These are phyloP conservation scores for Malurus cyaneus DNA, from an alignment of 2,113 vertebrate species.

Conservation along the genomic window DNA sequence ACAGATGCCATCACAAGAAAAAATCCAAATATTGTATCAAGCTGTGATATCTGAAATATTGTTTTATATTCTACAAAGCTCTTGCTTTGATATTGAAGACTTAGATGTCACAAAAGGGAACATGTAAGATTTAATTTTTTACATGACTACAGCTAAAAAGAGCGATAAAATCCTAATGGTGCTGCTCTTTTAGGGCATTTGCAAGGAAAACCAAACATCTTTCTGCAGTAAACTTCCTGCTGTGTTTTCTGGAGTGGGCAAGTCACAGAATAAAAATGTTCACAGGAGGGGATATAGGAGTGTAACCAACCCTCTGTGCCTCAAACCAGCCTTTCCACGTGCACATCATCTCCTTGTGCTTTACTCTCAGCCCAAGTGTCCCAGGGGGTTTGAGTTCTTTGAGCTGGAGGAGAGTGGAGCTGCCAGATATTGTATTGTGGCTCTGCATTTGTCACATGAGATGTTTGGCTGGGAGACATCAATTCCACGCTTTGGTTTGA, in stretches of 20 bases:
- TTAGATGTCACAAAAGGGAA: neutral
- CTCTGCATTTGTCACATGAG: constrained; percentile 10
- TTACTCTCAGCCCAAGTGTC: neutral
- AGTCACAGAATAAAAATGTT: neutral
- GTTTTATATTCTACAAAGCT: neutral
- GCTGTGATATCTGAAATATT: neutral
- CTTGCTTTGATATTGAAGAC: neutral
- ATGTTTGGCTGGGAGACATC: neutral
- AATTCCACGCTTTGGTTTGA: too few relatives aligned
- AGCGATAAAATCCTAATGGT: neutral
- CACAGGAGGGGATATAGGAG: neutral
- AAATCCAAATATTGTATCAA: neutral
- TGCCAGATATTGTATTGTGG: neutral
- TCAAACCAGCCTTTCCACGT: neutral
- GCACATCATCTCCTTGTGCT: neutral
- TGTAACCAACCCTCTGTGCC: neutral
- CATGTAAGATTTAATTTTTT: neutral
- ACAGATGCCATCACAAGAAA: neutral
- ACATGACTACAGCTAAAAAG: neutral
- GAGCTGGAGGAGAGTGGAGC: neutral
- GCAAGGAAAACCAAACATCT: neutral
- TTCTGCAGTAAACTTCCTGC: neutral
- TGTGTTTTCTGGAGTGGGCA: neutral
- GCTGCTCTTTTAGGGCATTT: neutral
- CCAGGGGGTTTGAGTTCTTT: neutral